These are phyloP conservation scores for Microcebus murinus DNA, from an alignment of 2,113 vertebrate species.

Conservation along the genomic window DNA sequence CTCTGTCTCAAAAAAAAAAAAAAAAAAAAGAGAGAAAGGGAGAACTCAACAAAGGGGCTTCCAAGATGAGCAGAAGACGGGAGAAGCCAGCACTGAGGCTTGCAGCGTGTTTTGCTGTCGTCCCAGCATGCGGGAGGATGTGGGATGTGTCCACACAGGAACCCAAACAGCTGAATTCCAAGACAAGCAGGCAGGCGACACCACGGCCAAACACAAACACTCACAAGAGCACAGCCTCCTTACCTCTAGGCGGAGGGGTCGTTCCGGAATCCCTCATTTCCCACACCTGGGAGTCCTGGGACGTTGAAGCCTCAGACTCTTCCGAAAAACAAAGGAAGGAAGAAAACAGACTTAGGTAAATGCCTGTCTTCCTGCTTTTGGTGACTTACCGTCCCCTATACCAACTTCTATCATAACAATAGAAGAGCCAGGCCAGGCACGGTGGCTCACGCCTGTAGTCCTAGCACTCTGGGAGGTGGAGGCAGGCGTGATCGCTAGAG, in stretches of 20 bases:
- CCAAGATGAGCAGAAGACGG: no score
- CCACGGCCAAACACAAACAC: not conserved
- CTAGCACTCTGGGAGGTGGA: no score
- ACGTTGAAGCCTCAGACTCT: not conserved
- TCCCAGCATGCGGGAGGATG: not conserved
- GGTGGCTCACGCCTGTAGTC: no score
- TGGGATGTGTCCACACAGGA: not conserved
- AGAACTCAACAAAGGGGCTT: not conserved
- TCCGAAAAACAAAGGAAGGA: not conserved
- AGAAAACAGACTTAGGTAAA: not conserved
- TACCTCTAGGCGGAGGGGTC: not conserved
- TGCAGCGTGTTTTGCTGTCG: not conserved
- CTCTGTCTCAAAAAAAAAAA: no score
- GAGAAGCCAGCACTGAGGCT: not conserved
- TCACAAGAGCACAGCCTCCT: no score
- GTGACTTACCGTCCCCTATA: not conserved
- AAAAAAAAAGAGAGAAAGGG: not conserved
- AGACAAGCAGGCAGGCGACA: not conserved
- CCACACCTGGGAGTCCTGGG: rapidly evolving
- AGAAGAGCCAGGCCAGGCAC: not conserved
- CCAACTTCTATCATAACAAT: not conserved
- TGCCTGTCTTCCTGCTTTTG: not conserved
- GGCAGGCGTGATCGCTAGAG: no score
- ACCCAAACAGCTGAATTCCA: not conserved
- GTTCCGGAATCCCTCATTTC: not conserved